Evolutionary conservation across 2,888 invertebrate species (phyloP).

Genomic region (Archaeoteleia sp.): DNA sequence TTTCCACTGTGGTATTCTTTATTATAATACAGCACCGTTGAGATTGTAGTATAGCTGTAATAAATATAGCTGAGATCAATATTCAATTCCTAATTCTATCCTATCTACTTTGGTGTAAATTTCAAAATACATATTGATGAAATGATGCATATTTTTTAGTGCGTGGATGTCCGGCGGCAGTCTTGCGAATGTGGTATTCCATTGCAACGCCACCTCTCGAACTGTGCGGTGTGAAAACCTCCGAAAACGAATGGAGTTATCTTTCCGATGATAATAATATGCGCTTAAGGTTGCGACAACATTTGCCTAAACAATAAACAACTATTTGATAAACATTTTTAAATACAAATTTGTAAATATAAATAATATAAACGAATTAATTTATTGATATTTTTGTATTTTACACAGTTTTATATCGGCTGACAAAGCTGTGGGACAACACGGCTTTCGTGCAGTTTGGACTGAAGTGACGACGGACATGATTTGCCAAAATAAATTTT

Average conservation of each 20-base stretch:
- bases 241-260: conserved; percentile 86
- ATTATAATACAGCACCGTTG: no score
- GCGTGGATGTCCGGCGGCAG: conserved; percentile 94
- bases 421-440: conserved; percentile 94
- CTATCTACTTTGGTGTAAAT: no score
- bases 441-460: conserved; percentile 96
- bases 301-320: background rate
- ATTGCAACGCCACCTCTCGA: conserved; percentile 88
- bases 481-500: conserved; percentile 80
- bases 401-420: conserved; percentile 95
- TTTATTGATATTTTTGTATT: background rate
- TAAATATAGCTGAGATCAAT: no score
- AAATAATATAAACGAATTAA: conserved; percentile 1
- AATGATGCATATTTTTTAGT: conserved; percentile 77
- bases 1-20: no score
- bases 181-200: conserved; percentile 91
- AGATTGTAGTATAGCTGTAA: no score
- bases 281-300: conserved; percentile 83
- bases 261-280: conserved; percentile 91
- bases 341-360: no score
- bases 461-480: conserved; percentile 87
- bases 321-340: no score
- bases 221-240: conserved; percentile 90
- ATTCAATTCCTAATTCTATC: no score
- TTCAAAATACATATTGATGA: no score